A percentile compares a stretch with the other conserved stretches of the same genome.
Evolutionary conservation across 2,797 vertebrate species (phyloP).

Genomic region (Semotilus atromaculatus): DNA sequence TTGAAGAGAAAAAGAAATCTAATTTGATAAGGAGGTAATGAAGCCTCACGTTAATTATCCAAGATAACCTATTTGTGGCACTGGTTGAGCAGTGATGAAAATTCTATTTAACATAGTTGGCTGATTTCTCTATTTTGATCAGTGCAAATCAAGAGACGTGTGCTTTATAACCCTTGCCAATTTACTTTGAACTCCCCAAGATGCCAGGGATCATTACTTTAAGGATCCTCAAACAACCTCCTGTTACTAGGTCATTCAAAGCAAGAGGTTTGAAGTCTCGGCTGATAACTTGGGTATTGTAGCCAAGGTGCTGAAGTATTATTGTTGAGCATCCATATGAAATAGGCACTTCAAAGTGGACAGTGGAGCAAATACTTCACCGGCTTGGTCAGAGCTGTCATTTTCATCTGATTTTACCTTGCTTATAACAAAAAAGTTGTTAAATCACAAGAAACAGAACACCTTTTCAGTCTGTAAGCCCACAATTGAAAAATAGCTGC

Average conservation of each 20-base stretch:
- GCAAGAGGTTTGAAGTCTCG: conserved; percentile 72
- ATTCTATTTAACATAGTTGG: conserved; percentile 85
- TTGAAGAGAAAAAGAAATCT: conserved; percentile 80
- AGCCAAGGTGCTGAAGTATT: conserved; percentile 48
- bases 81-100: conserved; percentile 84
- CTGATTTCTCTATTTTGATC: conserved; percentile 83
- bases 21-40: conserved; percentile 86
- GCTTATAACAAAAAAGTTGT: not conserved
- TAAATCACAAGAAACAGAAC: conserved; percentile 4
- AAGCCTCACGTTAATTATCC: conserved; percentile 84
- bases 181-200: conserved; percentile 82
- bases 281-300: conserved; percentile 74
- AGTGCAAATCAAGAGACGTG: conserved; percentile 68
- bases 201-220: conserved; percentile 82
- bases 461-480: not conserved
- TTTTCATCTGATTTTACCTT: conserved; percentile 27
- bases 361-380: conserved; percentile 13
- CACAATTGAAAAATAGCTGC: not conserved
- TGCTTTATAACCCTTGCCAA: conserved; percentile 75
- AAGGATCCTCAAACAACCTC: conserved; percentile 78
- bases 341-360: conserved; percentile 35
- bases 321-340: conserved; percentile 56
- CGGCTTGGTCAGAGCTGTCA: not conserved
- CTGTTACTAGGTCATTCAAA: conserved; percentile 80
- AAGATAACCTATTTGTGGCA: conserved; percentile 82